These are phyloP conservation scores for Brachionus angularis DNA, from an alignment of 1,140 invertebrate species.

Conservation along the genomic window DNA sequence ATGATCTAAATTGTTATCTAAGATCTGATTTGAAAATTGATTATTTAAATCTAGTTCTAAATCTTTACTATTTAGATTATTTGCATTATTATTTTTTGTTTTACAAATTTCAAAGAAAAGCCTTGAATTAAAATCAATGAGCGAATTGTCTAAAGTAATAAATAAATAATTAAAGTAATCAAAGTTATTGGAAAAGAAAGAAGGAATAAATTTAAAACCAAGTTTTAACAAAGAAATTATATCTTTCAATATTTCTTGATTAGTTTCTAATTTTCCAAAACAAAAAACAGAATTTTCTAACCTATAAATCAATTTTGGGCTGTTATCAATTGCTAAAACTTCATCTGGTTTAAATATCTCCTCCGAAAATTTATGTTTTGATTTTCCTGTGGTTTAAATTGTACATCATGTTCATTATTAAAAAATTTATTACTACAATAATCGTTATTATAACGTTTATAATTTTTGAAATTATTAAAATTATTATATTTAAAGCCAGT, in stretches of 20 bases:
- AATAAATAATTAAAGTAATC: background rate
- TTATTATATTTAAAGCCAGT: too few relatives aligned
- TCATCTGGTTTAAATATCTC: background rate
- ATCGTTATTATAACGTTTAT: too few relatives aligned
- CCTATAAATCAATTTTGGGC: background rate
- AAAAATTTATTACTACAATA: too few relatives aligned
- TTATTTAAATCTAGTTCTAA: too few relatives aligned
- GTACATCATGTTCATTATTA: too few relatives aligned
- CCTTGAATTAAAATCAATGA: background rate
- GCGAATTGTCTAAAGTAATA: background rate
- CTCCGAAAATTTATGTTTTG: slow-evolving; percentile 1
- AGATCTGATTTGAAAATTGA: too few relatives aligned
- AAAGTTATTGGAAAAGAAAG: background rate
- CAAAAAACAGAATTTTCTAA: slow-evolving; percentile 9
- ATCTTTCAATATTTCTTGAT: background rate
- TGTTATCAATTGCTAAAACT: background rate
- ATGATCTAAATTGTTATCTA: background rate
- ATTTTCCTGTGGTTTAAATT: background rate
- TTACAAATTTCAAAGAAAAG: background rate
- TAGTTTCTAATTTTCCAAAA: background rate
- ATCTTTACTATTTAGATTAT: too few relatives aligned
- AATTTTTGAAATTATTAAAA: too few relatives aligned
- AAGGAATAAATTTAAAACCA: slow-evolving; percentile 16
- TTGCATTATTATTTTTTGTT: too few relatives aligned
- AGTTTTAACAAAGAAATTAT: slow-evolving; percentile 11